Conservation (phyloP, 2,888 invertebrate genomes). For the Sthenelais limicola region DNA sequence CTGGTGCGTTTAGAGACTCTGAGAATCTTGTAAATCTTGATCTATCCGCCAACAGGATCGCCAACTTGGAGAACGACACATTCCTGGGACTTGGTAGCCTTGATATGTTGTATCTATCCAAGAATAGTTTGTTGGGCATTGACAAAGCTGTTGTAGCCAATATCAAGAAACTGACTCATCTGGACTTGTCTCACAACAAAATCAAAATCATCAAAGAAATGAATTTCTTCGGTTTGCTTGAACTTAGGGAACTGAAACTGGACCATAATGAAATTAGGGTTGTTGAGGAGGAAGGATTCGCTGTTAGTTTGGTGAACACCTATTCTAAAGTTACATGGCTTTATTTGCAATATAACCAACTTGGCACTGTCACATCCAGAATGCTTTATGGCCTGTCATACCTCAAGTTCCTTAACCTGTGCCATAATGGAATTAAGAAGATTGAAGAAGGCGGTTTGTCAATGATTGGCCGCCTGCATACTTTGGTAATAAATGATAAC, state of each 20-base stretch:
- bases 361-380: conserved; percentile 51
- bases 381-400: conserved; percentile 56
- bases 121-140: conserved; percentile 54
- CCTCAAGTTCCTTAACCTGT: conserved; percentile 58
- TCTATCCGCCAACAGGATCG: conserved; percentile 55
- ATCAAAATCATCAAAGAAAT: conserved; percentile 52
- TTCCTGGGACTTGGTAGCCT: conserved; percentile 54
- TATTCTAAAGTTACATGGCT: conserved; percentile 58
- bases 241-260: conserved; percentile 56
- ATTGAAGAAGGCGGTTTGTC: conserved; percentile 56
- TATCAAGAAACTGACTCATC: conserved; percentile 47
- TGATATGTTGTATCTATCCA: conserved; percentile 52
- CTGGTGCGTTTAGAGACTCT: conserved; percentile 53
- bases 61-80: conserved; percentile 52
- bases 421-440: conserved; percentile 55
- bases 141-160: conserved; percentile 51
- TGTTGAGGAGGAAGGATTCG: conserved; percentile 57
- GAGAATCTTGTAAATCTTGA: conserved; percentile 53
- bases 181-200: conserved; percentile 58
- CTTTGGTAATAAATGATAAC: conserved; percentile 55
- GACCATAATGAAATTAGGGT: conserved; percentile 56
- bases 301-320: conserved; percentile 52
- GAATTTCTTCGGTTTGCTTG: conserved; percentile 55
- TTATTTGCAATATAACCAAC: conserved; percentile 56
- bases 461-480: conserved; percentile 53